phyloP scores from a whole-genome alignment of 64 coral and sea anemone species.

The Catalaphyllia jardinei region DNA sequence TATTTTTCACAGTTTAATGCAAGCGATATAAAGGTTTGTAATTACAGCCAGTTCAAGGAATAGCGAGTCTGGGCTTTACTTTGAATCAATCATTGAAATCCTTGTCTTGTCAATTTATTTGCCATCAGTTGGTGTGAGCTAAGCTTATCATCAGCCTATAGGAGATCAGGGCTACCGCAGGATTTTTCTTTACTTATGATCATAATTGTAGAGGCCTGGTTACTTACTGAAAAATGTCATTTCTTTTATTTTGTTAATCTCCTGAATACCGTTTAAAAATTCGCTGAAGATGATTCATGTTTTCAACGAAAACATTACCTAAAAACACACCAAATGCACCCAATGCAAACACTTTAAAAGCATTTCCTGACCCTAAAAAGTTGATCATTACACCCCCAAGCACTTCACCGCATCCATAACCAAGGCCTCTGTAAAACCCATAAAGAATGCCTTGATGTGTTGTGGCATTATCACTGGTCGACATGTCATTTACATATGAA shows the following conservation, averaged over 20 bases:
- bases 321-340: not conserved
- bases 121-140: too few species aligned
- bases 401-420: constrained; percentile 50
- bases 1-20: too few species aligned
- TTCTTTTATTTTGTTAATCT: not conserved
- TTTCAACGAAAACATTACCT: constrained; percentile 3
- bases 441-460: constrained; percentile 47
- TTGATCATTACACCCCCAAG: constrained; percentile 48
- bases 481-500: constrained; percentile 26
- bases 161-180: too few species aligned
- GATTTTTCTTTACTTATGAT: too few species aligned
- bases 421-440: constrained; percentile 52
- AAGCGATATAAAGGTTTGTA: too few species aligned
- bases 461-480: not conserved
- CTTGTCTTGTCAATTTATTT: too few species aligned
- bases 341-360: constrained; percentile 21
- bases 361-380: constrained; percentile 15
- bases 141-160: too few species aligned
- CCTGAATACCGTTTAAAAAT: not conserved
- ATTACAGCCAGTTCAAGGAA: too few species aligned
- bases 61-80: too few species aligned
- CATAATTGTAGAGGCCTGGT: too few species aligned
- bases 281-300: not conserved
- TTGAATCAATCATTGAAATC: too few species aligned
- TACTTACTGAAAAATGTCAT: too few species aligned